Evolutionary conservation across 2,888 invertebrate genomes (phyloP), one percentile per base, ranked within the genome.

Genomic region (Palloptera scutellata): DNA sequence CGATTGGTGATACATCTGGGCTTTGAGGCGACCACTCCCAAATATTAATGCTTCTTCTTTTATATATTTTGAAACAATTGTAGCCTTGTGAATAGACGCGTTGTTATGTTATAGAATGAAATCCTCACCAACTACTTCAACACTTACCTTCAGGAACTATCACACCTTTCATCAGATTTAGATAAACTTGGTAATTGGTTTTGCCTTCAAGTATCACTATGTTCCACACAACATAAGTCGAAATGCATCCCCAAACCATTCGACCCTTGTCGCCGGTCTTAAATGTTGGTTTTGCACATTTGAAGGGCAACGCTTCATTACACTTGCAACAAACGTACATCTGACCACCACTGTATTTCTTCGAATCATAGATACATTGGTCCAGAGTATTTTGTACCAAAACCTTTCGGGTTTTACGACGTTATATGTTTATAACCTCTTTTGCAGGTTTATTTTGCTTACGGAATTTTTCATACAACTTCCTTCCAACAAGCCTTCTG

Each of bases 1-100:
- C n/a, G n/a, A 66, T 54, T 42, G 53, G 54, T 54, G 59, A 64
- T 41, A 64, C 58, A 42, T 64, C 41, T 15, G 52, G 52, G 59
- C 52, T 66, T 66, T 66, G 40, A 1, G 41, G 60, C 10, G 61
- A 60, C 64, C 59, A 64, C 51, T 64, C 52, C 64, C 58, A 54
- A 40, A 20, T 20, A 53, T 52, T 60, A 19, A 61, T 54, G 40
- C 55, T 30, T 40, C 54, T 42, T 66, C 45, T 20, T 20, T 54
- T 5, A 53, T 1, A 30, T 61, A 61, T 19, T 61, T 52, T 10
- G 1, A 5, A 53, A 43, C 51, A 48, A 61, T n/a, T 42, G 41
- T 58, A 43, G 58, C 58, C 13, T 58, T 42, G 19, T 58, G 42
- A 11, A 58, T 58, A 42, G 58, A 19, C 9, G 58, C 43, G 10